Conservation (phyloP, 2,888 invertebrate species). For the Agrilus cyanescens region DNA sequence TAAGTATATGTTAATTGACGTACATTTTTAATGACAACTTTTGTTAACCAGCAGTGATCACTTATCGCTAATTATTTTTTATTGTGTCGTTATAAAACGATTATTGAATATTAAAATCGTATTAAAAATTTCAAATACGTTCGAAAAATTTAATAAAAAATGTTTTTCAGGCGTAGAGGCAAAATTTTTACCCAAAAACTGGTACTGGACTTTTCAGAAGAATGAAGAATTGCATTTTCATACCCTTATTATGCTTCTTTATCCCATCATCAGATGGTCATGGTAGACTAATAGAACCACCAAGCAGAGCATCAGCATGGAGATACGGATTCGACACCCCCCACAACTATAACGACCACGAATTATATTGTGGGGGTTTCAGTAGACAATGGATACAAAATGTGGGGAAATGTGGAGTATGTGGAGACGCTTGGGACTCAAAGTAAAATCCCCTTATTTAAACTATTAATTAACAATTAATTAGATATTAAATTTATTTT, state of each 20-base stretch:
- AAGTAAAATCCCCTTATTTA: conserved; percentile 22
- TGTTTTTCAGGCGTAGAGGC: too few relatives aligned
- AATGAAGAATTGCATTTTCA: conserved; percentile 5
- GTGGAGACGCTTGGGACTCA: conserved; percentile 75
- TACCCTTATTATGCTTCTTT: conserved; percentile 6
- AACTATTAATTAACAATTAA: conserved; percentile 4
- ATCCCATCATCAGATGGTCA: conserved; percentile 42
- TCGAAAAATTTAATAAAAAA: too few relatives aligned
- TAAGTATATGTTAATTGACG: too few relatives aligned
- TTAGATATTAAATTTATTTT: conserved; percentile 10
- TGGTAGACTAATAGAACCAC: conserved; percentile 72
- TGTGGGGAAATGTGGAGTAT: conserved; percentile 74
- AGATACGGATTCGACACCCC: conserved; percentile 80
- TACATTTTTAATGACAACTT: too few relatives aligned
- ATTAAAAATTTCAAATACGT: too few relatives aligned
- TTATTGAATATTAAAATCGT: too few relatives aligned
- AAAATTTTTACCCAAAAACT: too few relatives aligned
- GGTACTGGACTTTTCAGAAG: background rate
- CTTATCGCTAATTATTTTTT: too few relatives aligned
- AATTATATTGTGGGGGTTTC: conserved; percentile 78
- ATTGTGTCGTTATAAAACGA: too few relatives aligned
- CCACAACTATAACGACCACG: conserved; percentile 82
- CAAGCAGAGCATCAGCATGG: conserved; percentile 80
- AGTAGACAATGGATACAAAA: conserved; percentile 73
- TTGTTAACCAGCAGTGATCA: too few relatives aligned